Conservation (phyloP, 1,140 invertebrate genomes). For the Hermetia illucens region DNA sequence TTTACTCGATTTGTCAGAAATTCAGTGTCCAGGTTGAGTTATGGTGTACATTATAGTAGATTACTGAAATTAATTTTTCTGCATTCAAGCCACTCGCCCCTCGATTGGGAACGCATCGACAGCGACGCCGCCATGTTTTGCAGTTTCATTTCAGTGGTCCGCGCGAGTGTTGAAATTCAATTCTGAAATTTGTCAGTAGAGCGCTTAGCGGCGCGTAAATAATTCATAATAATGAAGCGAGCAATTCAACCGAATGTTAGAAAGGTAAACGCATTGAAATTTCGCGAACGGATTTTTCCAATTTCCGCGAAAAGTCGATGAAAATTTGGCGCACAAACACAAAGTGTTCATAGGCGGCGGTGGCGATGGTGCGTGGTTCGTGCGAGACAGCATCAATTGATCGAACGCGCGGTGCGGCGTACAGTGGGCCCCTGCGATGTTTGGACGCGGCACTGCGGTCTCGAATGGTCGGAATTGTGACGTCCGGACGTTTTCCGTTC, state of each 20-base stretch:
- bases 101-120: not conserved
- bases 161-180: not conserved
- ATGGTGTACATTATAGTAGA: not conserved
- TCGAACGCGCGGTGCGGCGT: too few relatives aligned
- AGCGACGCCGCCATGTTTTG: conserved; percentile 4
- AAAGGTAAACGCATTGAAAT: conserved; percentile 1
- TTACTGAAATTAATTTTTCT: not conserved
- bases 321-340: not conserved
- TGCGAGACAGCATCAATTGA: too few relatives aligned
- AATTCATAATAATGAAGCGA: not conserved
- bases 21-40: not conserved
- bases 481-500: too few relatives aligned
- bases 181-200: not conserved
- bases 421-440: too few relatives aligned
- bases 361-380: not conserved
- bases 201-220: conserved; percentile 4
- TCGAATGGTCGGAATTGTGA: too few relatives aligned
- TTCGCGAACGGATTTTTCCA: not conserved
- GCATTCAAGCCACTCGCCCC: not conserved
- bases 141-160: conserved; percentile 4
- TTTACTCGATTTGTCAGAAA: not conserved
- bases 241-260: not conserved
- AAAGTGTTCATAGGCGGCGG: not conserved
- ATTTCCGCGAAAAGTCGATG: not conserved
- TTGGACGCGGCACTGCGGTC: too few relatives aligned